Conservation (phyloP, 2,888 invertebrate genomes). For the Microchrysa polita region DNA sequence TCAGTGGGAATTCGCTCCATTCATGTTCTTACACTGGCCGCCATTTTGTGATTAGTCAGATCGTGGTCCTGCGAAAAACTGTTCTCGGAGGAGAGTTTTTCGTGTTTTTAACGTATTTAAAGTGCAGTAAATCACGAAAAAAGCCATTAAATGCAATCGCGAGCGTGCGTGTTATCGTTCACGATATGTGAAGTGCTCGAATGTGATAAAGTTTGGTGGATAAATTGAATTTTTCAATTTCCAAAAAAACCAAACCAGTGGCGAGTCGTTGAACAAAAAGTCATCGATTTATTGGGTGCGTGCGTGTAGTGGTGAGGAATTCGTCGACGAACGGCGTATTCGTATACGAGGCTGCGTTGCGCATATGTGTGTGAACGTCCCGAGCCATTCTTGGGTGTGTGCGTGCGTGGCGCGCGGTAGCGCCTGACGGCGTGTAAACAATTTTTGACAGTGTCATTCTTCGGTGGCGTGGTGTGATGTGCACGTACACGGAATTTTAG, state of each 20-base stretch:
- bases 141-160: conserved; percentile 57
- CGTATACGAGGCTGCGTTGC: conserved; percentile 53
- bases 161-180: conserved; percentile 56
- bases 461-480: too few species aligned
- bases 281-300: conserved; percentile 47
- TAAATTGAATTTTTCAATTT: conserved; percentile 55
- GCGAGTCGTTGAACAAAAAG: conserved; percentile 45
- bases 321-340: conserved; percentile 49
- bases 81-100: conserved; percentile 60
- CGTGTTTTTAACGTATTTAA: conserved; percentile 57
- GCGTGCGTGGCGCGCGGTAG: conserved; percentile 46
- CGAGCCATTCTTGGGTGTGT: too few species aligned
- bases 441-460: conserved; percentile 21
- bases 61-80: conserved; percentile 64
- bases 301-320: conserved; percentile 17
- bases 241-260: conserved; percentile 58
- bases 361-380: conserved; percentile 50
- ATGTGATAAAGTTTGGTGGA: conserved; percentile 55
- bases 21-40: conserved; percentile 53
- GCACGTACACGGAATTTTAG: too few species aligned
- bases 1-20: conserved; percentile 39
- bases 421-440: conserved; percentile 26
- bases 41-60: conserved; percentile 62
- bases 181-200: conserved; percentile 54
- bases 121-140: conserved; percentile 56